Base-by-base conservation (phyloP, 1,140 invertebrate genomes). In the Bilobella aurantiaca region DNA sequence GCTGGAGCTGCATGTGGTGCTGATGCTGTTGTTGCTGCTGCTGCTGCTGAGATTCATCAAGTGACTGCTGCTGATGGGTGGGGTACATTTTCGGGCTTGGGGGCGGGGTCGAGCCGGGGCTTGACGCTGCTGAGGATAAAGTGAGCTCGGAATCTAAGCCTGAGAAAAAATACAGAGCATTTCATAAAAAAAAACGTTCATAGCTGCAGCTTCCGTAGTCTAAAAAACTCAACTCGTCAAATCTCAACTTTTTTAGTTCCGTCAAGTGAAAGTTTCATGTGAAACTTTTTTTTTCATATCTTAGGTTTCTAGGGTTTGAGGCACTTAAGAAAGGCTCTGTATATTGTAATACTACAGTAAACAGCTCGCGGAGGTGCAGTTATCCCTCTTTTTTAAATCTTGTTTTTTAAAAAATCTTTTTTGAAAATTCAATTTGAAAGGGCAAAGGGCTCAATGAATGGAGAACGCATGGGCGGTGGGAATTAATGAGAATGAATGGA, bases 11-110 rank as follows among this genome's bases (percentile, higher is more conserved):
- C 18, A n/a, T n/a, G n/a, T n/a, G n/a, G 70, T 72, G 62, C 49
- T 75, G 68, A 18, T 77, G 76, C 62, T 75, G 76, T n/a, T 72
- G 65, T 21, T 75, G 72, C 42, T 76, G 71, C 34, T 75, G 73
- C 18, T 70, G 73, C 81, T 83, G 76, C 83, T 82, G 74, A 84
- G 83, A 73, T 89, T 87, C 87, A 71, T 85, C 84, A 63, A 82
- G 82, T 62, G 83, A 82, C 64, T 80, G 81, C 75, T 74, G 81
- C 75, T 74, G 75, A 69, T 79, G 82, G 49, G 82, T 61, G 18
- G 70, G 70, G 47, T 72, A 72, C 71, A 72, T 72, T 47, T 72
- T 72, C 62, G 71, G 71, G 58, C 71, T 73, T 25, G 37, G 57
- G 46, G 64, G 68, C 21, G 71, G 71, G 56, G 63, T 68, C 5